A percentile compares a stretch with the other conserved stretches of the same genome.
Conservation (phyloP, 2,888 invertebrate genomes). For the Aphodius granarius region DNA sequence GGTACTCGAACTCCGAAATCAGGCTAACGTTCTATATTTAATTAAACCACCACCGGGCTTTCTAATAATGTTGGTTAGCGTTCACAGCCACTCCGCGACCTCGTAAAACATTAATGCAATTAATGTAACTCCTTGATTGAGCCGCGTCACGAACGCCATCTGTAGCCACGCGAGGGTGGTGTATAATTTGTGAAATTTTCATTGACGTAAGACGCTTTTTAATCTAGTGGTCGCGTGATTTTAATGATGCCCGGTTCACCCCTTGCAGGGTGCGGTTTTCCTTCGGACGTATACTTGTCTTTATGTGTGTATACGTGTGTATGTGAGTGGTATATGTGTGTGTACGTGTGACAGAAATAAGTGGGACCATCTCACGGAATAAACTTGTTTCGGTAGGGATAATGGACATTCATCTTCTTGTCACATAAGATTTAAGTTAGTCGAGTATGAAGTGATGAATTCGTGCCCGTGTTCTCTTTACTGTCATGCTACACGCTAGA, state of each 20-base stretch:
- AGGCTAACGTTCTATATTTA: too few relatives aligned
- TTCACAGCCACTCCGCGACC: neutral
- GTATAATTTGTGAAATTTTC: neutral
- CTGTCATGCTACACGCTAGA: neutral
- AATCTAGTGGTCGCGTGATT: neutral
- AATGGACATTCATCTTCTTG: neutral
- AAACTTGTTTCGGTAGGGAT: neutral
- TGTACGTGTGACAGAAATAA: neutral
- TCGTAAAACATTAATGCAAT: neutral
- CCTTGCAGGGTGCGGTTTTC: neutral
- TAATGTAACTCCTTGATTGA: neutral
- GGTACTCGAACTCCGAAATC: too few relatives aligned
- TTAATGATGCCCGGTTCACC: neutral
- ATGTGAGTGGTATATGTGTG: neutral
- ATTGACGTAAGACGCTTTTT: neutral
- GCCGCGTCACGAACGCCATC: neutral
- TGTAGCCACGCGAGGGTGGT: neutral
- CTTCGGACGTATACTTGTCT: too few relatives aligned
- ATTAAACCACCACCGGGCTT: neutral
- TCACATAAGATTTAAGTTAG: neutral
- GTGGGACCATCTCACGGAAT: neutral
- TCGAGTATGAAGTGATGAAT: neutral
- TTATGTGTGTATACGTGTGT: too few relatives aligned
- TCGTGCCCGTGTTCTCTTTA: neutral
- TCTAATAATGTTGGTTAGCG: neutral